phyloP scores from a whole-genome alignment of 2,888 invertebrate genomes.

The Frankliniella intonsa region DNA sequence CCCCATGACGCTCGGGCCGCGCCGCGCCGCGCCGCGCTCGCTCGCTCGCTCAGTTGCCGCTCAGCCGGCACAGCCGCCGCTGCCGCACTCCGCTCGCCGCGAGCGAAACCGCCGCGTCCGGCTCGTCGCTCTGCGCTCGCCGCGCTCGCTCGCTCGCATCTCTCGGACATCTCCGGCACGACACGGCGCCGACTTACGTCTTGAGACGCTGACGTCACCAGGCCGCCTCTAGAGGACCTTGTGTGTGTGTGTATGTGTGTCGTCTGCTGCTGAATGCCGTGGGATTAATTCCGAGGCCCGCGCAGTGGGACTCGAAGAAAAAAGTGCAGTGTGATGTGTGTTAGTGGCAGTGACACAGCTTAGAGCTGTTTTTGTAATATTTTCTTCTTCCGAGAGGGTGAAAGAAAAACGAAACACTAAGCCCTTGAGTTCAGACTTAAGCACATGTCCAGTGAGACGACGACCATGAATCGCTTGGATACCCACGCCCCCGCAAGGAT shows the following conservation, averaged over 20 bases:
- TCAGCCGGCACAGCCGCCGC: background rate
- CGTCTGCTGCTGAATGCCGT: background rate
- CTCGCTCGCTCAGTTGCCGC: slow-evolving; percentile 1
- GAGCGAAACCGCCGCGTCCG: background rate
- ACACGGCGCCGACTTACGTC: background rate
- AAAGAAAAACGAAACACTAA: too few species aligned
- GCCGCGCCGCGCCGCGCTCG: too few species aligned
- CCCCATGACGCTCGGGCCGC: background rate
- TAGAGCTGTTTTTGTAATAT: background rate
- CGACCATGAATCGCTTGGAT: background rate
- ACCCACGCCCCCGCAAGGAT: background rate
- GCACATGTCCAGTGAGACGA: too few species aligned
- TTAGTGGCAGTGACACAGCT: background rate
- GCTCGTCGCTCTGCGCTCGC: too few species aligned
- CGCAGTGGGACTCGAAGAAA: background rate
- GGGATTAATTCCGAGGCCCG: background rate
- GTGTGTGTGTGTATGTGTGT: background rate
- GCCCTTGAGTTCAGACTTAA: too few species aligned
- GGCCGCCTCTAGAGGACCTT: background rate
- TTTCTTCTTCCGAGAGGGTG: too few species aligned
- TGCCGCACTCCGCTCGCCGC: background rate
- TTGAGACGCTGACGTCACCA: background rate
- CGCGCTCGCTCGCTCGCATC: too few species aligned
- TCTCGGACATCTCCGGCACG: too few species aligned
- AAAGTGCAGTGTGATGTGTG: background rate